Conservation (phyloP, 2,797 vertebrate genomes). For the Bucorvus abyssinicus region DNA sequence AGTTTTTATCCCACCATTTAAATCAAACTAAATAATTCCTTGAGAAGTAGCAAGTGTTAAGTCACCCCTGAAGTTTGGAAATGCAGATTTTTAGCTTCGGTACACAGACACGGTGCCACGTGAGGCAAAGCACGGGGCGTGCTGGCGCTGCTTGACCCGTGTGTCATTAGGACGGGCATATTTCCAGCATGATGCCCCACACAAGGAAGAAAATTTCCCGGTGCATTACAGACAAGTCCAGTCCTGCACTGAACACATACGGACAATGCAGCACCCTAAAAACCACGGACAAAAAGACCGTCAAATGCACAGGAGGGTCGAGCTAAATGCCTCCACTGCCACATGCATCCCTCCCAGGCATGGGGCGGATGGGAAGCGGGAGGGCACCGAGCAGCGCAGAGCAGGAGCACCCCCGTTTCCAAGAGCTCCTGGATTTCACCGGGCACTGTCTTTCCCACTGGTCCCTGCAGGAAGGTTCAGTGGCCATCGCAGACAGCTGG, state of each 20-base stretch:
- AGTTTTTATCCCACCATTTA: neutral
- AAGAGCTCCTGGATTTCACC: neutral
- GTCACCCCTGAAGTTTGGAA: neutral
- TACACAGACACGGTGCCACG: fast-evolving
- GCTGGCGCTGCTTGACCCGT: fast-evolving
- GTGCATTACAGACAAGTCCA: neutral
- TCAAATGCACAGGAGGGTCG: neutral
- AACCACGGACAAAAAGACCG: neutral
- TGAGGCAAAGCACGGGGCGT: neutral
- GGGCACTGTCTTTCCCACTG: neutral
- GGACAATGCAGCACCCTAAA: fast-evolving
- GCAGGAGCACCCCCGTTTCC: neutral
- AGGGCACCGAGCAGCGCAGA: neutral
- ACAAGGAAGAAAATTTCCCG: neutral
- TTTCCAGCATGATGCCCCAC: neutral
- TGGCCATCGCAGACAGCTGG: neutral
- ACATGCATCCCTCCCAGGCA: fast-evolving
- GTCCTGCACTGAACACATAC: neutral
- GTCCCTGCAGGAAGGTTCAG: neutral
- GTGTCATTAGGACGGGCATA: neutral
- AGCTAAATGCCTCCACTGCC: neutral
- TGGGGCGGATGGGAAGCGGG: neutral
- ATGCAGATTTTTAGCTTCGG: neutral
- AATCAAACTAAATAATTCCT: neutral
- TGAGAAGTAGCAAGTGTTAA: neutral